These are phyloP conservation scores for Holacanthus passer DNA, from an alignment of 2,113 vertebrate species.

Conservation along the genomic window DNA sequence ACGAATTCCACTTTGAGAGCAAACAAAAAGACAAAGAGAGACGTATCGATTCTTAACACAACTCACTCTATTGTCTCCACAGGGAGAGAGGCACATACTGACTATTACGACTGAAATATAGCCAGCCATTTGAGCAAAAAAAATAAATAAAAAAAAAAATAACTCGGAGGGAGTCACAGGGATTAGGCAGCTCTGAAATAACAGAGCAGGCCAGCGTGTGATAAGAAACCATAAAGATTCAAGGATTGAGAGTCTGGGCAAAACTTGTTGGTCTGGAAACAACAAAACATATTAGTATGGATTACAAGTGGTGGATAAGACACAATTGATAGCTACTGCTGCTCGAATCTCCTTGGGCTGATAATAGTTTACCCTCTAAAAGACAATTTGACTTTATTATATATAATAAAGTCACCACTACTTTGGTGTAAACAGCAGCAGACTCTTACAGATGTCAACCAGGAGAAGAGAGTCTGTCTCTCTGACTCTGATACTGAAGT, in stretches of 20 bases:
- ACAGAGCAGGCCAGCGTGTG: conserved; percentile 19
- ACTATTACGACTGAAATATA: conserved; percentile 46
- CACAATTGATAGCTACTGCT: conserved; percentile 39
- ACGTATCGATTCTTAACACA: conserved; percentile 49
- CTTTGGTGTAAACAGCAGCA: conserved; percentile 19
- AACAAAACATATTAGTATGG: conserved; percentile 55
- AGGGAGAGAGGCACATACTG: conserved; percentile 14
- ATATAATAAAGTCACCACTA: conserved; percentile 26
- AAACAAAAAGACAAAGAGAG: conserved; percentile 56
- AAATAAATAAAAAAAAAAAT: too few species aligned
- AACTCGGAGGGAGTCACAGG: conserved; percentile 30
- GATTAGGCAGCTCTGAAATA: conserved; percentile 46
- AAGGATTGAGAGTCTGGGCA: conserved; percentile 10
- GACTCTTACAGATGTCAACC: neutral
- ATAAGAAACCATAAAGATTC: conserved; percentile 44
- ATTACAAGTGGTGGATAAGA: conserved; percentile 36
- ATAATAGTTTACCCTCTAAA: conserved; percentile 47
- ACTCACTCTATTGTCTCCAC: conserved; percentile 35
- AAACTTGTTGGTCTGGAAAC: conserved; percentile 22
- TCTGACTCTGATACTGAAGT: neutral
- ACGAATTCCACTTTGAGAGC: conserved; percentile 39
- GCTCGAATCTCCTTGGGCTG: conserved; percentile 44
- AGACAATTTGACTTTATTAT: conserved; percentile 51
- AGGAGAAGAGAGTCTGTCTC: neutral
- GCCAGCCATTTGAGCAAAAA: conserved; percentile 30